These are phyloP conservation scores for Scelioninae gen. 1 DNA, from an alignment of 2,888 invertebrate species.

Conservation along the genomic window DNA sequence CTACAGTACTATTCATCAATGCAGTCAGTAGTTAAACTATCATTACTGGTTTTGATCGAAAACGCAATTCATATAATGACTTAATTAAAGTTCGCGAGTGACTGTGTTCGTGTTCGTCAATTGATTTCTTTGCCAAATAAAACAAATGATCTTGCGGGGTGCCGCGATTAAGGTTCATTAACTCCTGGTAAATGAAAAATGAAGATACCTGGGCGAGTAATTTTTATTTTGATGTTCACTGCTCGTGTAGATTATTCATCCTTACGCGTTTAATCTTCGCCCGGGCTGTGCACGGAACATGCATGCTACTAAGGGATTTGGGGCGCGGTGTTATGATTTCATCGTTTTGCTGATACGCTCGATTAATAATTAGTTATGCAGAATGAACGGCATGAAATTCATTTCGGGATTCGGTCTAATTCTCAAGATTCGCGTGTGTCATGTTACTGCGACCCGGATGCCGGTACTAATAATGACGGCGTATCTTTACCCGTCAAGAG, in stretches of 20 bases:
- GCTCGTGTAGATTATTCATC: constrained; percentile 51
- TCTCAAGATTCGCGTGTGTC: constrained; percentile 48
- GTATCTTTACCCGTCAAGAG: constrained; percentile 47
- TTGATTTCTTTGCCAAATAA: constrained; percentile 64
- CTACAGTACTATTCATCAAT: no score
- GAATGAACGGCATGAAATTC: constrained; percentile 42
- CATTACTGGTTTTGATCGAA: no score
- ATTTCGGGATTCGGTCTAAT: constrained; percentile 33
- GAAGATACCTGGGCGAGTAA: constrained; percentile 28
- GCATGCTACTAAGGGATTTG: constrained; percentile 26
- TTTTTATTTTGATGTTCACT: constrained; percentile 41
- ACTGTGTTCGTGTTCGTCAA: no score
- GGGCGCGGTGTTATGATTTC: constrained; percentile 46
- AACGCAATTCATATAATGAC: no score
- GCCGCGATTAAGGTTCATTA: constrained; percentile 50
- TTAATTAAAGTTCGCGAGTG: constrained; percentile 51
- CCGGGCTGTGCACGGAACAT: no score
- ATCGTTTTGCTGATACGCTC: constrained; percentile 36
- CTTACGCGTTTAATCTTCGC: constrained; percentile 38
- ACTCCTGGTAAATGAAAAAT: constrained; percentile 62
- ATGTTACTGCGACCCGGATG: constrained; percentile 44
- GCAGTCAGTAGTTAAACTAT: no score
- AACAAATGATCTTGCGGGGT: no score
- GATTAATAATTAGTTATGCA: constrained; percentile 53
- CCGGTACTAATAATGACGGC: constrained; percentile 36